Conservation (phyloP, 92 coral and sea anemone species). For the Epizoanthus rinbou region DNA sequence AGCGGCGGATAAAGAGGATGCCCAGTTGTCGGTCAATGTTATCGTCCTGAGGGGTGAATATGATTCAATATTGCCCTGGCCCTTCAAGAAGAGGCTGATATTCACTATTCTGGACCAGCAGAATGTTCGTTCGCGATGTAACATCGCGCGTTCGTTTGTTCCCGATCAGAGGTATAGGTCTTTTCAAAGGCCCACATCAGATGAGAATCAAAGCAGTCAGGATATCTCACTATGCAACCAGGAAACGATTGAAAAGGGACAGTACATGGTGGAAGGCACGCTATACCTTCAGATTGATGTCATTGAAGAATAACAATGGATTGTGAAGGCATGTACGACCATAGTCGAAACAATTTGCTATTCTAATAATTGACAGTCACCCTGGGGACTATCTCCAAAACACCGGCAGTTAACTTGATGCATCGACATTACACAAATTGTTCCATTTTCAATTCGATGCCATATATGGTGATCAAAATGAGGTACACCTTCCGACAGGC, state of each 20-base stretch:
- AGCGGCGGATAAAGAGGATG: slow-evolving; percentile 35
- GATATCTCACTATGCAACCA: slow-evolving; percentile 48
- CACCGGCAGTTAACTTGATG: no score
- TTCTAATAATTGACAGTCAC: no score
- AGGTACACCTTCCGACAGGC: no score
- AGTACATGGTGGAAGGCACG: slow-evolving; percentile 58
- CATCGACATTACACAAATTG: no score
- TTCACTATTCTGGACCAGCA: slow-evolving; percentile 67
- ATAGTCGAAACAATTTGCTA: no score
- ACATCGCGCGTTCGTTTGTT: slow-evolving; percentile 42
- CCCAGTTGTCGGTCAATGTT: slow-evolving; percentile 55
- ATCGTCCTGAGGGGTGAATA: slow-evolving; percentile 65
- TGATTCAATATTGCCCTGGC: slow-evolving; percentile 71
- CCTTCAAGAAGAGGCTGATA: slow-evolving; percentile 54
- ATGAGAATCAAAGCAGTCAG: slow-evolving; percentile 44
- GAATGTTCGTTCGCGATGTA: slow-evolving; percentile 15
- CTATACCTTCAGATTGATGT: slow-evolving; percentile 54
- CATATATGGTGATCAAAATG: no score
- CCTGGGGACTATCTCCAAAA: no score
- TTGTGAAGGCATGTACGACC: background rate
- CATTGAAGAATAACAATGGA: slow-evolving; percentile 17
- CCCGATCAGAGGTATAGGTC: slow-evolving; percentile 25
- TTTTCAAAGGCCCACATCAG: slow-evolving; percentile 54
- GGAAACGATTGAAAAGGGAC: slow-evolving; percentile 43
- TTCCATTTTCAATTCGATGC: no score